phyloP scores from a whole-genome alignment of 2,888 invertebrate genomes.

The Xanthorhoe spadicearia region DNA sequence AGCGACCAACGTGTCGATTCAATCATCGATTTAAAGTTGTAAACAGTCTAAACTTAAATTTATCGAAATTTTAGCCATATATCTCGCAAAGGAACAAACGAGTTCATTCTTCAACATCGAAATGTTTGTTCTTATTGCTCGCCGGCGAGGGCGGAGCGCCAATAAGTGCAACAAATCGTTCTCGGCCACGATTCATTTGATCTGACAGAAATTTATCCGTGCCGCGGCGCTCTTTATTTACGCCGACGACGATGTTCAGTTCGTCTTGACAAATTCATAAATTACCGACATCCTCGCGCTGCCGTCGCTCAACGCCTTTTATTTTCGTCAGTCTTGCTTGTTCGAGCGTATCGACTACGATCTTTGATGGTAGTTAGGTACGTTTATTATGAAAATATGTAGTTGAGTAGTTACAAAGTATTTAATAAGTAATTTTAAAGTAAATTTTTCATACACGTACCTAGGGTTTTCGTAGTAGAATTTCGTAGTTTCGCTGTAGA shows the following conservation, averaged over 20 bases:
- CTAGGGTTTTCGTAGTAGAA: too few species aligned
- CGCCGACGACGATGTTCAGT: constrained; percentile 73
- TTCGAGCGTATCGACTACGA: constrained; percentile 71
- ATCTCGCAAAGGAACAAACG: constrained; percentile 58
- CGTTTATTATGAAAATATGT: constrained; percentile 59
- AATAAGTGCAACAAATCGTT: constrained; percentile 79
- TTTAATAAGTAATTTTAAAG: neutral
- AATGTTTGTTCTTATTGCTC: constrained; percentile 52
- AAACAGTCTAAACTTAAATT: constrained; percentile 33
- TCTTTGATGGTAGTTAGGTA: constrained; percentile 69
- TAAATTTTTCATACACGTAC: neutral
- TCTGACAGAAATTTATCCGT: constrained; percentile 84
- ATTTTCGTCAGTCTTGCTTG: constrained; percentile 76
- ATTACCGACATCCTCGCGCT: constrained; percentile 81
- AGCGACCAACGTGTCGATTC: neutral
- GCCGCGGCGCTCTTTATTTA: constrained; percentile 78
- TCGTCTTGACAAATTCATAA: constrained; percentile 85
- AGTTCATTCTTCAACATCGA: constrained; percentile 56
- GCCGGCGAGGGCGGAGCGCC: constrained; percentile 52
- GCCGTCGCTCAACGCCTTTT: constrained; percentile 60
- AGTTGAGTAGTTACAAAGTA: neutral
- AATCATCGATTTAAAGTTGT: constrained; percentile 1
- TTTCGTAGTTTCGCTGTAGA: too few species aligned
- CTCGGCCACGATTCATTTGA: constrained; percentile 79
- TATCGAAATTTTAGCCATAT: constrained; percentile 51